These are phyloP conservation scores for Papilio aristodemus DNA, from an alignment of 1,140 invertebrate genomes.

Conservation along the genomic window DNA sequence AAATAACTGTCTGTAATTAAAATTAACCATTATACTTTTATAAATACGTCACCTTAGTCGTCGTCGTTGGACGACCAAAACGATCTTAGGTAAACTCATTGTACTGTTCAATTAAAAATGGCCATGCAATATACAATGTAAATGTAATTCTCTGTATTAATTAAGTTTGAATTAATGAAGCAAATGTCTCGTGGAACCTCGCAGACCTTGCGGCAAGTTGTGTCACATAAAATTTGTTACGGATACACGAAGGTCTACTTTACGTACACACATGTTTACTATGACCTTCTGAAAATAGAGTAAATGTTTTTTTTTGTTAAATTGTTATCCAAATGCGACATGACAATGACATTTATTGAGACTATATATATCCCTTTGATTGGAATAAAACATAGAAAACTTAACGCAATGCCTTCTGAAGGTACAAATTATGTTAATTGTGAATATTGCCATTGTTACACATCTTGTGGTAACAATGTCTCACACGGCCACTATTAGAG, in stretches of 20 bases:
- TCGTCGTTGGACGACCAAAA: no score
- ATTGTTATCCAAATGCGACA: not conserved
- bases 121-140: not conserved
- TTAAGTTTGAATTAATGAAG: constrained; percentile 25
- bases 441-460: not conserved
- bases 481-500: no score
- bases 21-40: no score
- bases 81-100: no score
- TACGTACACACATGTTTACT: not conserved
- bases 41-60: no score
- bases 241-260: constrained; percentile 26
- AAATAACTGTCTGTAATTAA: no score
- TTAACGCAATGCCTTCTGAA: not conserved
- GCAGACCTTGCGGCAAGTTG: constrained; percentile 18
- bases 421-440: no score
- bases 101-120: not conserved
- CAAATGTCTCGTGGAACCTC: constrained; percentile 23
- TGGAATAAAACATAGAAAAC: not conserved
- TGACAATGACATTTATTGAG: not conserved
- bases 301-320: not conserved
- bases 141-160: not conserved
- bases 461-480: no score
- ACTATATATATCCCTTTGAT: not conserved
- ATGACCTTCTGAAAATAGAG: constrained; percentile 18
- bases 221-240: constrained; percentile 33